Base-by-base conservation (phyloP, 2,113 vertebrate species). In the Telmatochromis sp. region DNA sequence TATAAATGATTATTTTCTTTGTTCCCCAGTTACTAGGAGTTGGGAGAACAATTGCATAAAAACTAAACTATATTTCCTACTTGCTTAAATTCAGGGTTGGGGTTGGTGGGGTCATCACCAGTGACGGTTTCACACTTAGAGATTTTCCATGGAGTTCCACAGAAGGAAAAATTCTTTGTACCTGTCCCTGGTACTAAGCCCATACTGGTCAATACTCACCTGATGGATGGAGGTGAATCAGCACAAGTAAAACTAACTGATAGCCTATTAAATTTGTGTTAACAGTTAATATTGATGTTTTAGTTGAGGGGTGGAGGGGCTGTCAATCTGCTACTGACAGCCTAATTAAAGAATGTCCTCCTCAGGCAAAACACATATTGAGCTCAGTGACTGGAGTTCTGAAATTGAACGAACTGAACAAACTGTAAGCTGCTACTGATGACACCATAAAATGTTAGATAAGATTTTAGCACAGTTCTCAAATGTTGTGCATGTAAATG, bases 261-360 rank as follows among this genome's bases (percentile, higher is more conserved):
- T 6, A 86, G 15, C 58, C 51, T 51, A 55, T 49, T 11, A 31
- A 47, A 47, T 47, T 21, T 33, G 80, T 55, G 19, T 84, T 63
- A 26, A 82, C 58, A 49, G 33, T 87, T 68, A 15, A 33, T 60
- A 35, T 65, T 81, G 79, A 58, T 54, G 60, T 73, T 40, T 82
- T 35, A 63, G 13, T 54, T 75, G 42, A 49, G 23, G 40, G 80
- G 11, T 35, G 33, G 9, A 21, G 15, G 17, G 78, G 51, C 78
- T 81, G 86, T 81, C 88, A 79, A 49, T 86, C 85, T 85, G 85
- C 37, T 81, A 75, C 19, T 90, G 87, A 80, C 78, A 58, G 68
- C 47, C 63, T 58, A 80, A 90, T 91, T 87, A 86, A 86, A 78
- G 28, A 15, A 78, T 47, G 42, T 53, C 82, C 45, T 78, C 85